Percentiles rank a stretch among this genome's conserved stretches.
Conservation (phyloP, 1,140 invertebrate genomes). For the Heliconius hermathena region DNA sequence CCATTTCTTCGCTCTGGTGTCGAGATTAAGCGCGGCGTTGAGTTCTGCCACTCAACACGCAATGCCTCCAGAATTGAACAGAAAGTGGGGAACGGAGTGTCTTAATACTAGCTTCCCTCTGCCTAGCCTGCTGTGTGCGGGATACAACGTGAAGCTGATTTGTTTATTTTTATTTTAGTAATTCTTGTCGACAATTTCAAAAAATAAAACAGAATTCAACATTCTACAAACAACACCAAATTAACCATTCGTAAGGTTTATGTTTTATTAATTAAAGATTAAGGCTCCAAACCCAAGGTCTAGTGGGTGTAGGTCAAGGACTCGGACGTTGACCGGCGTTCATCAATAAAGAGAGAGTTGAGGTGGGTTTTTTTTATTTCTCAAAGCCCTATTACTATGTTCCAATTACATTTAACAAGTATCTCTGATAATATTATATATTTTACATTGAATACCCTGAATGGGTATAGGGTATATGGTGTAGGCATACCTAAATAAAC, state of each 20-base stretch:
- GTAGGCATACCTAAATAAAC: no score
- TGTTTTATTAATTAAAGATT: background rate
- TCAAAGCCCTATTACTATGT: constrained; percentile 22
- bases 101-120: no score
- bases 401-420: constrained; percentile 10
- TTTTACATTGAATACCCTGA: background rate
- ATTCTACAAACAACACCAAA: background rate
- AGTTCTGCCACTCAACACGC: no score
- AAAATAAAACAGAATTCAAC: background rate
- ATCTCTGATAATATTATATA: background rate
- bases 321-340: constrained; percentile 52
- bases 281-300: background rate
- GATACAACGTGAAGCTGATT: no score
- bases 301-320: constrained; percentile 56
- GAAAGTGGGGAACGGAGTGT: no score
- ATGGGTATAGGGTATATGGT: no score
- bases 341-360: constrained; percentile 10
- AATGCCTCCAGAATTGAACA: no score
- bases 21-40: no score
- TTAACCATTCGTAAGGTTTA: background rate
- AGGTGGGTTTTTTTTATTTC: constrained; percentile 22
- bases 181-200: background rate
- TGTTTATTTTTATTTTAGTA: no score
- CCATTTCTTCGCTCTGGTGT: no score
- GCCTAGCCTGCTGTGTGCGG: no score